A percentile compares a stretch with the other conserved stretches of the same genome.
phyloP scores from a whole-genome alignment of 2,797 vertebrate genomes.

The Girardinus metallicus region DNA sequence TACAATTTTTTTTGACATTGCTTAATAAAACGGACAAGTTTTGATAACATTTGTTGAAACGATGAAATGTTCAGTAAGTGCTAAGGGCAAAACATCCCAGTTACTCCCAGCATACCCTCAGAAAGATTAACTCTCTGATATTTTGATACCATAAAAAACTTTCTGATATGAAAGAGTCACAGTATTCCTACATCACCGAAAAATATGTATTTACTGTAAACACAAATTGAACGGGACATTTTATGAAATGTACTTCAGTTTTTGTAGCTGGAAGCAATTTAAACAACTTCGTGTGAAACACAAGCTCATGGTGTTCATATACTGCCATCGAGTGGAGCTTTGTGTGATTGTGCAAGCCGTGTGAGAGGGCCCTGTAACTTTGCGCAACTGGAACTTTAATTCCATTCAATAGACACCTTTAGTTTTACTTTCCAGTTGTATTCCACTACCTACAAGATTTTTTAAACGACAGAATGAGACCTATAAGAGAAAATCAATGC shows the following conservation, averaged over 20 bases:
- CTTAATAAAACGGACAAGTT: neutral
- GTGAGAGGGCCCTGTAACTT: neutral
- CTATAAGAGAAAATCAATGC: neutral
- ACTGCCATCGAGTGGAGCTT: neutral
- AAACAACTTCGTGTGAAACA: neutral
- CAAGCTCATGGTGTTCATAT: neutral
- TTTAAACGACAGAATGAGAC: neutral
- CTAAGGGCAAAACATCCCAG: too few species aligned
- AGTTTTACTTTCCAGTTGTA: neutral
- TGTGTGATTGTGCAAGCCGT: neutral
- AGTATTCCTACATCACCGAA: neutral
- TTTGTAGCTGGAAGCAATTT: neutral
- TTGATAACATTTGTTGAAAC: neutral
- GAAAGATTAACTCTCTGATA: too few species aligned
- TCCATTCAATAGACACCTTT: neutral
- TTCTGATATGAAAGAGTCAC: neutral
- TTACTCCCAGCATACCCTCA: too few species aligned
- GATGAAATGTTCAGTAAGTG: neutral
- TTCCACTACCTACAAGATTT: neutral
- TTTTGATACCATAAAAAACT: too few species aligned
- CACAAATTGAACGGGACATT: neutral
- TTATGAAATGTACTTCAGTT: neutral
- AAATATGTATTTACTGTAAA: neutral
- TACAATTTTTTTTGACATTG: neutral
- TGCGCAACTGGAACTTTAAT: neutral